Base-by-base conservation (phyloP, 2,797 vertebrate genomes). In the Odontamblyopus rebecca region DNA sequence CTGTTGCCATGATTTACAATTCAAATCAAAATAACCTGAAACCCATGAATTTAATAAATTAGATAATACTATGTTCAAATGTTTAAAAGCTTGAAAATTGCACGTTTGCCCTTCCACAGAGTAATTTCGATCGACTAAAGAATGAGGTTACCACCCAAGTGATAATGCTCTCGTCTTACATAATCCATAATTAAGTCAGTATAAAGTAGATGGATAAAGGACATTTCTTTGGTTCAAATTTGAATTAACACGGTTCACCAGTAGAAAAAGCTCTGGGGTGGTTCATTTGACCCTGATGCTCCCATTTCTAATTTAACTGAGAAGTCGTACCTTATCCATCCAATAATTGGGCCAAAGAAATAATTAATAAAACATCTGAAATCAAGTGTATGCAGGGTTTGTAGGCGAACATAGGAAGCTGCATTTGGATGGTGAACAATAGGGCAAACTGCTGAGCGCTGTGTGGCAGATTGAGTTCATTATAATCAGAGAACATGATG, bases 401-500 rank as follows among this genome's bases (percentile, higher is more conserved):
- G 29, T 29, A 11, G 32, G 19, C 2, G 7, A 11, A 19, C 15
- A 23, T 29, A 51, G 64, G 50, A 66, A 29, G 19, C 29, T 30
- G 19, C 35, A n/a, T 13, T 63, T 41, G 15, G 26, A 48, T 5
- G 23, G 6, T 27, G 64, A 66, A 66, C 44, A 66, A 66, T 66
- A 48, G 23, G 7, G 26, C 12, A n/a, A 48, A 30, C 26, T 15
- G 50, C 8, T 18, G 56, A 56, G 26, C 38, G 62, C 27, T 27
- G 29, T 6, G 2, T 71, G 68, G 27, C 48, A 76, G 32, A 68
- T 60, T 19, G 57, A 63, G 23, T 67, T 67, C 61, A 18, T 32
- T 48, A 30, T 60, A 54, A 64, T 64, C 60, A 74, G 71, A 18
- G 32, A 62, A 4, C 18, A 15, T 63, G 61, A 72, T 30, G 54